phyloP scores from a whole-genome alignment of 53 echinoderm and acorn worm genomes.

The Mesocentrotus franciscanus region DNA sequence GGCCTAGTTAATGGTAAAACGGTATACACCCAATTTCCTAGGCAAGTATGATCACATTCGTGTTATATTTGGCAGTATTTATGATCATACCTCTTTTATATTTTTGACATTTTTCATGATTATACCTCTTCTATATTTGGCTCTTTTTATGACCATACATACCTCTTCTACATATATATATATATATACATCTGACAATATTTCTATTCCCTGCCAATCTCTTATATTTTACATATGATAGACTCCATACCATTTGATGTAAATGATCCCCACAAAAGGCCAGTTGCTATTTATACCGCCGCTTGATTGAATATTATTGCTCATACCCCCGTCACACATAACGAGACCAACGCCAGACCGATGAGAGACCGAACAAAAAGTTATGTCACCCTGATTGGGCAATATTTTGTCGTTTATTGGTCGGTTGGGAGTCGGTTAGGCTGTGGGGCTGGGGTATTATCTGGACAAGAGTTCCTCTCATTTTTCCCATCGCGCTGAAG shows the following conservation, averaged over 20 bases:
- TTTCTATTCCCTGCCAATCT: background rate
- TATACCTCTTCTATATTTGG: background rate
- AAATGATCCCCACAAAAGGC: background rate
- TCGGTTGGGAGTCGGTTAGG: no score
- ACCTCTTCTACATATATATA: no score
- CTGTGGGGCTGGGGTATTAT: no score
- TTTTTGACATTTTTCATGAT: background rate
- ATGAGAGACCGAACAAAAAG: background rate
- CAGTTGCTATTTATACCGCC: background rate
- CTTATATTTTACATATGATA: background rate
- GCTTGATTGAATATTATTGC: conserved; percentile 19
- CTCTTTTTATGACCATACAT: no score
- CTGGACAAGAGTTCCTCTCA: no score
- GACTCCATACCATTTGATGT: background rate
- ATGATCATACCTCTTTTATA: no score
- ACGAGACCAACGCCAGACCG: no score
- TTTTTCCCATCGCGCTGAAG: background rate
- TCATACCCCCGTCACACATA: background rate
- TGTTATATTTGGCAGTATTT: no score
- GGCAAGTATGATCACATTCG: no score
- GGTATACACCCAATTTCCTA: no score
- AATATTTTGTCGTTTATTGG: no score
- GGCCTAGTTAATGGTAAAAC: no score
- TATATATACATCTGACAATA: background rate
- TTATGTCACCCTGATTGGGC: background rate